phyloP scores from a whole-genome alignment of 2,888 invertebrate genomes.

The Sarcophaga caerulescens region DNA sequence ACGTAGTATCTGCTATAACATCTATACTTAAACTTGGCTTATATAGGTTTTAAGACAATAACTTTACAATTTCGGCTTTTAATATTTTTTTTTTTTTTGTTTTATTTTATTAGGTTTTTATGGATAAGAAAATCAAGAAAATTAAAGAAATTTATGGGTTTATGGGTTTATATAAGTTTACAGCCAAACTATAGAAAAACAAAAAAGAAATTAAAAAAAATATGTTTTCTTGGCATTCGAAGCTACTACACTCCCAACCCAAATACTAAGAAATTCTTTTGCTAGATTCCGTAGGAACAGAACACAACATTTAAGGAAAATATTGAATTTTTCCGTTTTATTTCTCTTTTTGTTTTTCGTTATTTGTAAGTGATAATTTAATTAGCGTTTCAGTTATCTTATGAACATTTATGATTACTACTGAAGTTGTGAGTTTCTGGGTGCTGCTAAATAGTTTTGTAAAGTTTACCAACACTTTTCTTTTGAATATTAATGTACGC shows the following conservation, averaged over 20 bases:
- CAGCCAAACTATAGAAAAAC: conserved; percentile 5
- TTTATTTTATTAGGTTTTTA: neutral
- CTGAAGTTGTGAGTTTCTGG: neutral
- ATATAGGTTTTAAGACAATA: neutral
- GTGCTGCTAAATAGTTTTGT: neutral
- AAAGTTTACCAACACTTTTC: conserved; percentile 1
- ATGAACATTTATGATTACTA: conserved; percentile 31
- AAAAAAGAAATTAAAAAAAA: too few species aligned
- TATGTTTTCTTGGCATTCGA: neutral
- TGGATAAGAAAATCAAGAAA: neutral
- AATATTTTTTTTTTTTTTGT: too few species aligned
- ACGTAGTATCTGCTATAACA: neutral
- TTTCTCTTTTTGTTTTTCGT: neutral
- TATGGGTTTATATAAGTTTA: conserved; percentile 7
- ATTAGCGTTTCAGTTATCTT: conserved; percentile 55
- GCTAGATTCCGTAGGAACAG: too few species aligned
- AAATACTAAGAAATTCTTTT: conserved; percentile 33
- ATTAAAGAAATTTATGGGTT: neutral
- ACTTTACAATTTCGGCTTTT: neutral
- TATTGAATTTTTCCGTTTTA: neutral
- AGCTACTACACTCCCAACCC: neutral
- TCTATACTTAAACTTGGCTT: neutral
- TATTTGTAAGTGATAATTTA: conserved; percentile 60
- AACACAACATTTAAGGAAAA: neutral
- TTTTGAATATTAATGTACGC: neutral